Conservation (phyloP, 2,797 vertebrate species). For the Parauchenoglanis punctatus region DNA sequence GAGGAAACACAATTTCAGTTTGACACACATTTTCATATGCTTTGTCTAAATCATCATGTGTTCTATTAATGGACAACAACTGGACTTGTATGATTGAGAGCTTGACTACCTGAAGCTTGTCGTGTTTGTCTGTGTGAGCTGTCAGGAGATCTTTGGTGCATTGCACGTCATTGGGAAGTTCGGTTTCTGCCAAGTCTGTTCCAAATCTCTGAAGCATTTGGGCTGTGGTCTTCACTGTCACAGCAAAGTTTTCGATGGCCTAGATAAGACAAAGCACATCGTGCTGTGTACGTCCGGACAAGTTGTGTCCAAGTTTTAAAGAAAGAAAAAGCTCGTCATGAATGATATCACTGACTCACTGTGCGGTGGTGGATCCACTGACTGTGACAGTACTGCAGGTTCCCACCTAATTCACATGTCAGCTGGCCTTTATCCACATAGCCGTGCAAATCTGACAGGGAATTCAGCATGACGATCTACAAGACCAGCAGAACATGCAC, state of each 20-base stretch:
- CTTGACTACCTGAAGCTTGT: slow-evolving; percentile 83
- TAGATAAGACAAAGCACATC: slow-evolving; percentile 58
- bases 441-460: slow-evolving; percentile 86
- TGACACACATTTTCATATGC: neutral
- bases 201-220: slow-evolving; percentile 91
- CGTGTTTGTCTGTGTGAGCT: slow-evolving; percentile 80
- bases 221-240: slow-evolving; percentile 90
- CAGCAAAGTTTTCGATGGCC: slow-evolving; percentile 95
- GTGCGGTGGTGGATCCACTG: slow-evolving; percentile 94
- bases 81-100: neutral
- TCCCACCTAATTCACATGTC: slow-evolving; percentile 88
- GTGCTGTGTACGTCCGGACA: neutral
- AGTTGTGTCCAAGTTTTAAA: neutral
- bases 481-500: neutral
- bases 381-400: slow-evolving; percentile 87
- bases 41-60: neutral
- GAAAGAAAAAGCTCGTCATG: neutral
- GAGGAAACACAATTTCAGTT: slow-evolving; percentile 16
- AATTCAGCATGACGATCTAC: slow-evolving; percentile 93
- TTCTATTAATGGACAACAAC: neutral
- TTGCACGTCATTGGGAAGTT: slow-evolving; percentile 87
- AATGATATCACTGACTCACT: slow-evolving; percentile 72
- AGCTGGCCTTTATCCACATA: slow-evolving; percentile 91
- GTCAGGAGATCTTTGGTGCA: slow-evolving; percentile 87
- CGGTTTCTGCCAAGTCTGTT: slow-evolving; percentile 82